Percentiles rank a stretch among this genome's conserved stretches.
These are phyloP conservation scores for Microchrysa polita DNA, from an alignment of 2,888 invertebrate species.

Conservation along the genomic window DNA sequence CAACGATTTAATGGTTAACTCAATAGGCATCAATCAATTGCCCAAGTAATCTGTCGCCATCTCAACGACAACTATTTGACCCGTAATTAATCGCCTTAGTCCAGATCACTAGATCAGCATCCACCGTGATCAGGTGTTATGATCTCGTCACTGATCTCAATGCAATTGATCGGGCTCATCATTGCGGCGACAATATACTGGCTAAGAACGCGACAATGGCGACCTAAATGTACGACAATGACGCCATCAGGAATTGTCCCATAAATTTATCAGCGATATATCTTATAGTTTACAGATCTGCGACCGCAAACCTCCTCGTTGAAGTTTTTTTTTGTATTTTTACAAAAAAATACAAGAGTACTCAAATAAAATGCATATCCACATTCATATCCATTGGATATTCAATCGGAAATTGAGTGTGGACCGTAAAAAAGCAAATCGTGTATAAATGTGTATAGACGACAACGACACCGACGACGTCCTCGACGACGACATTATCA, in stretches of 20 bases:
- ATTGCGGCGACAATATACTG: background rate
- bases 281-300: constrained; percentile 41
- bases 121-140: constrained; percentile 34
- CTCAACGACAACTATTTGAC: background rate
- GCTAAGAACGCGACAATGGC: constrained; percentile 24
- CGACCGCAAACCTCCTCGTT: constrained; percentile 31
- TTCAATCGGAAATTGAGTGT: constrained; percentile 17
- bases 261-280: constrained; percentile 36
- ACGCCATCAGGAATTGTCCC: constrained; percentile 31
- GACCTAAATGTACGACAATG: constrained; percentile 38
- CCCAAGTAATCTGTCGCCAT: constrained; percentile 14
- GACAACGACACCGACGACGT: constrained; percentile 10
- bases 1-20: too few relatives aligned
- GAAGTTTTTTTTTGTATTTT: background rate
- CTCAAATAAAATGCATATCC: constrained; percentile 13
- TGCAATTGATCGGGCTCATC: constrained; percentile 9
- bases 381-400: too few relatives aligned
- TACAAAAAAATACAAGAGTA: background rate
- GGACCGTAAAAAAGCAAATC: constrained; percentile 19
- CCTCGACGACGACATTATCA: constrained; percentile 42
- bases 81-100: constrained; percentile 20
- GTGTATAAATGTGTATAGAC: constrained; percentile 5
- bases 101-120: background rate
- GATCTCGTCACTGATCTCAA: constrained; percentile 31
- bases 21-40: too few relatives aligned